Evolutionary conservation across 1,140 invertebrate species (phyloP).

Genomic region (Euura lappo): DNA sequence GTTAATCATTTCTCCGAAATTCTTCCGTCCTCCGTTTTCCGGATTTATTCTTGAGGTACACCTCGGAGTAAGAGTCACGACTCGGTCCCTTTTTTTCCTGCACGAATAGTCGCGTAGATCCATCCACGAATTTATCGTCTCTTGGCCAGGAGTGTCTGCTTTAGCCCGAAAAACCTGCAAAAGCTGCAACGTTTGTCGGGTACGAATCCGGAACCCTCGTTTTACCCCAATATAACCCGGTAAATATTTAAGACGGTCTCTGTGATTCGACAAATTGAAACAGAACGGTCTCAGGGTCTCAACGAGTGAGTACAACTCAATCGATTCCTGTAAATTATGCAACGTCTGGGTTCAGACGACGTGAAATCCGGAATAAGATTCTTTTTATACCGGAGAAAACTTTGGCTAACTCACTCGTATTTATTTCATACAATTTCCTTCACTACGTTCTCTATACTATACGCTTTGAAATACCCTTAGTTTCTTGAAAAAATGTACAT

Average conservation of each 20-base stretch:
- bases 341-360: neutral
- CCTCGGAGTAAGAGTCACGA: neutral
- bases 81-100: neutral
- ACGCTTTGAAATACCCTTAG: too few relatives aligned
- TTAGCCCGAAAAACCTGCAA: neutral
- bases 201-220: neutral
- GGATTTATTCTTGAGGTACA: too few relatives aligned
- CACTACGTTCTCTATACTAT: too few relatives aligned
- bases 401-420: too few relatives aligned
- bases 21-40: too few relatives aligned
- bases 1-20: too few relatives aligned
- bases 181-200: neutral
- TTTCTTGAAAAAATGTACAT: too few relatives aligned
- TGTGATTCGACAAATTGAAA: slow-evolving; percentile 5
- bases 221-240: neutral
- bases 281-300: neutral
- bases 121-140: neutral
- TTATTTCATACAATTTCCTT: too few relatives aligned
- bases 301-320: neutral
- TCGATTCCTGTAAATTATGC: neutral
- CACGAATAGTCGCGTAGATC: neutral
- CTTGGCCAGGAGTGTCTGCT: neutral
- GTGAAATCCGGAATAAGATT: too few relatives aligned
- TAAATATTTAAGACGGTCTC: slow-evolving; percentile 7
- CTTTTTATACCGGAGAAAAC: too few relatives aligned